These are phyloP conservation scores for Rhinolophus ferrumequinum DNA, from an alignment of 2,113 vertebrate genomes.

Conservation along the genomic window DNA sequence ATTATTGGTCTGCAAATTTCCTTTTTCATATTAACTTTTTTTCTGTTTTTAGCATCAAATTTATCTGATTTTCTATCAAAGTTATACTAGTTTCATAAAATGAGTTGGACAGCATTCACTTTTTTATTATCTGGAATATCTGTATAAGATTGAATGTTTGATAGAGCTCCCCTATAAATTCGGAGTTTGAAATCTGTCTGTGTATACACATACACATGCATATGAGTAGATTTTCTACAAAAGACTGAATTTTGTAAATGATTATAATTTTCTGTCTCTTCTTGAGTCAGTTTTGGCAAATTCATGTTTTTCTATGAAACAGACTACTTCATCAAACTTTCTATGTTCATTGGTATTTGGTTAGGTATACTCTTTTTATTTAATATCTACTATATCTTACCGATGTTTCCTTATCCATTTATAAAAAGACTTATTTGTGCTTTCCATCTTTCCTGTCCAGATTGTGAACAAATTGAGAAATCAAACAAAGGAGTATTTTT, in stretches of 20 bases:
- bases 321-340: background rate
- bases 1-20: background rate
- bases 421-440: background rate
- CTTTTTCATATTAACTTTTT: background rate
- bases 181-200: background rate
- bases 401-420: background rate
- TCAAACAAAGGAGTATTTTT: background rate
- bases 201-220: background rate
- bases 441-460: background rate
- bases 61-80: background rate
- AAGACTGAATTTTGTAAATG: background rate
- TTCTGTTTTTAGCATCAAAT: background rate
- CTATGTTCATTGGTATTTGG: background rate
- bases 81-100: background rate
- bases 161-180: background rate
- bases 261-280: background rate
- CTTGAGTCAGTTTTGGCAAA: background rate
- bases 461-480: conserved; percentile 24
- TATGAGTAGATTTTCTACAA: background rate
- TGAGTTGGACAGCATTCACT: background rate
- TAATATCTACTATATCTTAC: background rate
- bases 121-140: background rate
- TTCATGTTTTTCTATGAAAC: background rate
- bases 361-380: background rate
- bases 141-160: background rate